Conservation (phyloP, 2,888 invertebrate genomes). For the Trachelus iudaicus region DNA sequence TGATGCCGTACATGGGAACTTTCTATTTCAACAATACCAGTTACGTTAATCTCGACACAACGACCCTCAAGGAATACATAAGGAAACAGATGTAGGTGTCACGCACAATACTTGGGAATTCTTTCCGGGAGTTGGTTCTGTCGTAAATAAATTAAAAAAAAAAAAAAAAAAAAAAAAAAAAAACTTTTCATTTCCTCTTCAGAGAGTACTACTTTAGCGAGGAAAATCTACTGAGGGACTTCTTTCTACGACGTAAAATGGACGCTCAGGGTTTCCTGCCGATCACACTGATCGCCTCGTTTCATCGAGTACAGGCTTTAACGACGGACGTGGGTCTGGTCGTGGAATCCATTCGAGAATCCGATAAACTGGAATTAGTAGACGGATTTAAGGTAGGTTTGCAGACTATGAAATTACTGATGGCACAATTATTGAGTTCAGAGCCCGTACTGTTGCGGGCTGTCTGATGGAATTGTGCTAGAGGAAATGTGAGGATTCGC, state of each 20-base stretch:
- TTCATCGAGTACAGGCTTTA: slow-evolving; percentile 91
- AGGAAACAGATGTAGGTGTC: slow-evolving; percentile 89
- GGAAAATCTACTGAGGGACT: slow-evolving; percentile 94
- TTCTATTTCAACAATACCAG: slow-evolving; percentile 73
- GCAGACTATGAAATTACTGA: background rate
- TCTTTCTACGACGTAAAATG: slow-evolving; percentile 98
- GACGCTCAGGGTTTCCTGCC: slow-evolving; percentile 93
- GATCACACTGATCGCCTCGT: slow-evolving; percentile 93
- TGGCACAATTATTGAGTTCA: background rate
- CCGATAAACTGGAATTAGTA: slow-evolving; percentile 85
- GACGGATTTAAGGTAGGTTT: slow-evolving; percentile 76
- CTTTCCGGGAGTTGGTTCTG: slow-evolving; percentile 9
- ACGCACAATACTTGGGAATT: slow-evolving; percentile 11
- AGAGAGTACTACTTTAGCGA: slow-evolving; percentile 99
- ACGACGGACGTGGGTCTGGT: slow-evolving; percentile 88
- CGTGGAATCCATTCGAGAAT: slow-evolving; percentile 85
- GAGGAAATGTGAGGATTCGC: slow-evolving; percentile 57
- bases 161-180: too few relatives aligned
- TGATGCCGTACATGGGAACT: slow-evolving; percentile 71
- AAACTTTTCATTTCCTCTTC: slow-evolving; percentile 54
- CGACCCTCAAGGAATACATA: slow-evolving; percentile 83
- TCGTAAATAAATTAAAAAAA: too few relatives aligned
- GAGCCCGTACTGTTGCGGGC: slow-evolving; percentile 8
- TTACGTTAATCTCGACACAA: slow-evolving; percentile 71
- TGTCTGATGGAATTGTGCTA: slow-evolving; percentile 45